Conservation (phyloP, 2,888 invertebrate genomes). For the Pyrrhosoma nymphula region DNA sequence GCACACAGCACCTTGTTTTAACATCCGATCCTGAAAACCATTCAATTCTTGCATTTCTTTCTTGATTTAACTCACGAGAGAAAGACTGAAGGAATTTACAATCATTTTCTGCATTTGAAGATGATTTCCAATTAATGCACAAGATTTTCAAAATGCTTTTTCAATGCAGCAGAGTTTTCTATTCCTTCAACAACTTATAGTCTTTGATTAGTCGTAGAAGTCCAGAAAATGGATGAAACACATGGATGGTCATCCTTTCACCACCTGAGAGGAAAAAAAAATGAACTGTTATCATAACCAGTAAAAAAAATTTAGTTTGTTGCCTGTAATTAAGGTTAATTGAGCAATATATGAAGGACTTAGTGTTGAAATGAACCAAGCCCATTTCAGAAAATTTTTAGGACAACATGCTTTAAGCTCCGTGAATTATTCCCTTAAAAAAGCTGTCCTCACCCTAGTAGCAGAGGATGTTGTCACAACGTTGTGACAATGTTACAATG, state of each 20-base stretch:
- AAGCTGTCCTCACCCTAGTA: no score
- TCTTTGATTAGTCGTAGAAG: slow-evolving; percentile 24
- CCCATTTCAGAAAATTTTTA: no score
- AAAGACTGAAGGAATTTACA: slow-evolving; percentile 41
- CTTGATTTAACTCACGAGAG: slow-evolving; percentile 17
- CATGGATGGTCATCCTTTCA: background rate
- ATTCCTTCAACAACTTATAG: slow-evolving; percentile 19
- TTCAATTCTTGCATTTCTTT: slow-evolving; percentile 51
- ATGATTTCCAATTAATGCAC: slow-evolving; percentile 29
- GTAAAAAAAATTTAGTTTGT: background rate
- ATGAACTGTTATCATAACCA: background rate
- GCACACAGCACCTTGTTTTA: slow-evolving; percentile 35
- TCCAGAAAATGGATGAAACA: slow-evolving; percentile 32
- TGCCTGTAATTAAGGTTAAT: no score
- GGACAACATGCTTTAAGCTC: no score
- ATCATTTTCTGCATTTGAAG: slow-evolving; percentile 30
- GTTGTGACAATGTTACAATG: no score
- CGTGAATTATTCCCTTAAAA: no score
- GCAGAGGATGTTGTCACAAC: no score
- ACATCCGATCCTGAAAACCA: background rate
- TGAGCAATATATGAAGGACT: no score
- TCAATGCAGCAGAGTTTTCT: background rate
- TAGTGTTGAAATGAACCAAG: no score
- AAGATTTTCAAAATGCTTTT: background rate
- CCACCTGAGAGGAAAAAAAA: slow-evolving; percentile 4